Base-by-base conservation (phyloP, 2,113 vertebrate species). In the Lipophrys pholis region DNA sequence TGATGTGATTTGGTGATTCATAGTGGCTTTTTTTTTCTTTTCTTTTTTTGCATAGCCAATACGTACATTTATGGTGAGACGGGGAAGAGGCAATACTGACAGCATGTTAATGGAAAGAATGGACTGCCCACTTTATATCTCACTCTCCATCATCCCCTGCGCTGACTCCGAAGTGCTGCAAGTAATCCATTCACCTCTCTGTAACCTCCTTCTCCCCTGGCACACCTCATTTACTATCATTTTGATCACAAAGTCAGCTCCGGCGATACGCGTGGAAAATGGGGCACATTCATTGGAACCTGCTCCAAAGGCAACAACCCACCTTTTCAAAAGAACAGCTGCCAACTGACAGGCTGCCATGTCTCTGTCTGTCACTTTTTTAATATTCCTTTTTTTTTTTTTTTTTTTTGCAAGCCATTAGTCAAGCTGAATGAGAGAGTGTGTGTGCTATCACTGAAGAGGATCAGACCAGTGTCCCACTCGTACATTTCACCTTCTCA, bases 211-310 rank as follows among this genome's bases (percentile, higher is more conserved):
- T 64, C 66, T 74, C 73, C 56, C 64, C 42, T 49, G 59, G 80
- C 72, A 65, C 65, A 80, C 67, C 56, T 79, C 55, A 65, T 84
- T 86, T 74, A 76, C 54, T 42, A 59, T 76, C 54, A 73, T 79
- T 84, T 64, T 68, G 75, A 81, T 86, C 76, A 83, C 64, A 71
- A 50, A 75, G 58, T 72, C 61, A 55, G 62, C 69, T 69, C 54
- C 15, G 43, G 68, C 8, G 42, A 45, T 40, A 54, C 38, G 38
- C 14, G 54, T 38, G 16, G 50, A 77, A 65, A 72, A 61, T 8
- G 14, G 38, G 36, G 11, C 30, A 55, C 64, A 41, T 75, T 77
- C 30, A 6, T 35, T 41, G 43, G 43, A 82, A 72, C 51, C 52
- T 0, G 17, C 55, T 81, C 51, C 49, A 69, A 63, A 82, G 69